Base-by-base conservation (phyloP, 2,888 invertebrate species). In the Zele albiditarsus region DNA sequence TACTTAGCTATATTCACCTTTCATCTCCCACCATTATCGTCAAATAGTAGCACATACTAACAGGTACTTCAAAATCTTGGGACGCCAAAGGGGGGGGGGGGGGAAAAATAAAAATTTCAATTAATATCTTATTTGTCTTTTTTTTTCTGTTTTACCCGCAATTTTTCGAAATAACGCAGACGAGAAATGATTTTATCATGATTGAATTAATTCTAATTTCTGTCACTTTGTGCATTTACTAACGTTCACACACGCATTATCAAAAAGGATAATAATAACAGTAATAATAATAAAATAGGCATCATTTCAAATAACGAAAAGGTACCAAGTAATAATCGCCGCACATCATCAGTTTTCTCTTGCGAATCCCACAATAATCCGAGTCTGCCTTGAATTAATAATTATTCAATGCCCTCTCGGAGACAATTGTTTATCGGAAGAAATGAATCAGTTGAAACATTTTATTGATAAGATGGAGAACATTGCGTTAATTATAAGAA, bases 231-330 rank as follows among this genome's bases (percentile, higher is more conserved):
- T 53, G 53, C 53, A n/a, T 53, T 5, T 6, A 1, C 16, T 14
- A n/a, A 46, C 46, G 14, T 16, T n/a, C 46, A n/a, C 46, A n/a
- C 20, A 20, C 10, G 8, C 5, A 53, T 20, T 23, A 23, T 5
- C 20, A 83, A 82, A 23, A 8, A 28, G 8, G 12, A 25, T 27
- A 27, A 12, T 60, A 60, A 3, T 63, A 31, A 28, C n/a, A 63
- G 12, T 33, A 27, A 68, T 49, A 66, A 57, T 42, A 16, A 27
- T 31, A 58, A 62, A 62, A 74, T 79, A 87, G 84, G 85, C 86
- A 88, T 85, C 88, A 84, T 82, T 87, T 87, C 75, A 85, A 84
- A 81, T 83, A 85, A 77, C 84, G 84, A 82, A 87, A 69, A 83
- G 71, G 81, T 84, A 75, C 82, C 82, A 71, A 84, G 73, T 62